Percentiles rank a stretch among this genome's conserved stretches.
These are phyloP conservation scores for Ictidomys tridecemlineatus DNA, from an alignment of 2,113 vertebrate species.

Conservation along the genomic window DNA sequence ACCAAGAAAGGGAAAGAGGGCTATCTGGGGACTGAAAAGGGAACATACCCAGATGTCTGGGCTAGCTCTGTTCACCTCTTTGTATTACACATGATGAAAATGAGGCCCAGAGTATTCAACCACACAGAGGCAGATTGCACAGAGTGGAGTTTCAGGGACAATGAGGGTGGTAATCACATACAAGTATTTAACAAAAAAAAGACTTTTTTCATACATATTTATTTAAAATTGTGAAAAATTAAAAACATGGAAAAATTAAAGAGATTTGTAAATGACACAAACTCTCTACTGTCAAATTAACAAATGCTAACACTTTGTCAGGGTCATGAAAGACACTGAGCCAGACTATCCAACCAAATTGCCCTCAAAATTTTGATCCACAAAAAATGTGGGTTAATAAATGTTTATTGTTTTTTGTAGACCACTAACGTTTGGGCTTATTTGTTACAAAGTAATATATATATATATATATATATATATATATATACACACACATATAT, in stretches of 20 bases:
- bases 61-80: neutral
- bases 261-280: neutral
- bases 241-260: neutral
- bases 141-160: neutral
- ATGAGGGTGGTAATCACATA: neutral
- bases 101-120: neutral
- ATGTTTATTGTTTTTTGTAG: too few species aligned
- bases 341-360: too few species aligned
- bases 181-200: neutral
- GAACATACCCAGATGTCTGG: neutral
- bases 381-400: too few species aligned
- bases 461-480: too few species aligned
- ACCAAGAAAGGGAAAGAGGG: neutral
- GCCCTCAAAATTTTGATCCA: too few species aligned
- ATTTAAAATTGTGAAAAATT: conserved; percentile 27
- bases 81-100: neutral
- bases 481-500: too few species aligned
- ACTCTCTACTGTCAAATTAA: neutral
- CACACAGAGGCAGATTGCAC: neutral
- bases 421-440: too few species aligned
- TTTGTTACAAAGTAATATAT: too few species aligned
- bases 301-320: neutral
- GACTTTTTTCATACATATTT: neutral
- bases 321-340: too few species aligned
- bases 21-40: neutral